These are phyloP conservation scores for Xenops minutus DNA, from an alignment of 2,797 vertebrate species.

Conservation along the genomic window DNA sequence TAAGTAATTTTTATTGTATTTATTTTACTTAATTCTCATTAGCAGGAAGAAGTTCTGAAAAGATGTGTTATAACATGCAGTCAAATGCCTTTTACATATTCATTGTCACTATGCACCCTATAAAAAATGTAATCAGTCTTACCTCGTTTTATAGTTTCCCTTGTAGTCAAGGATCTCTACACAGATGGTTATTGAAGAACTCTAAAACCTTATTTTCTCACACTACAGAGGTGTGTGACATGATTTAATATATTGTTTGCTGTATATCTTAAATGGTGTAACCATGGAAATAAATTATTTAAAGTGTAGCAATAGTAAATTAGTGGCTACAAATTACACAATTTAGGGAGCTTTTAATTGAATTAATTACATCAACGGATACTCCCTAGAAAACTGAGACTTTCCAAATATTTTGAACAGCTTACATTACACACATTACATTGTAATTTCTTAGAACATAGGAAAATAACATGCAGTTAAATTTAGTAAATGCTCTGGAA, in stretches of 20 bases:
- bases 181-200: background rate
- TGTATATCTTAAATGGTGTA: background rate
- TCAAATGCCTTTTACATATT: background rate
- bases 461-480: background rate
- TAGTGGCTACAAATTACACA: background rate
- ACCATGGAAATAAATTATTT: background rate
- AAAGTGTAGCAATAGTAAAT: rapidly evolving
- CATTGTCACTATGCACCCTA: rapidly evolving
- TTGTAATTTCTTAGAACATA: background rate
- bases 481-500: background rate
- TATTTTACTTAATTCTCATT: background rate
- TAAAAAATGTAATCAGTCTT: background rate
- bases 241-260: background rate
- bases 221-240: background rate
- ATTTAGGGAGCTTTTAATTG: background rate
- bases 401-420: background rate
- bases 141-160: background rate
- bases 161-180: background rate
- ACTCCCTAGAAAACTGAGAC: background rate
- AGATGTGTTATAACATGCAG: background rate
- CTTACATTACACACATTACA: background rate
- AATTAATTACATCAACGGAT: background rate
- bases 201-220: background rate
- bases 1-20: background rate
- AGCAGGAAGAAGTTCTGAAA: background rate